Evolutionary conservation across 2,888 invertebrate species (phyloP), one percentile per base, ranked within the genome.

Genomic region (Sturmia bella): DNA sequence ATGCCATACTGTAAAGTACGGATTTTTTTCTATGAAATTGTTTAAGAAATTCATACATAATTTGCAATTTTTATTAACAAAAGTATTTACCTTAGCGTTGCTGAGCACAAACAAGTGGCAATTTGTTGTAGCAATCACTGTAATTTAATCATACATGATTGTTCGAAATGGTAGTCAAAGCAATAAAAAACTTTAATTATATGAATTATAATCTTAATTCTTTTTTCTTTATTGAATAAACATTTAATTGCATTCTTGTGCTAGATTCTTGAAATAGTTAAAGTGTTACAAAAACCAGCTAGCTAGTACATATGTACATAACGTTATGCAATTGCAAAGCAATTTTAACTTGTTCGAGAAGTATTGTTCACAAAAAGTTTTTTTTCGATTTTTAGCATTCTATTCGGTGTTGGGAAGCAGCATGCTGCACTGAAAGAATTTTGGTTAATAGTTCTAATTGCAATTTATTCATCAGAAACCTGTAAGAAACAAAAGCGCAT

Each of bases 121-220:
- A 76, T 76, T 69, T 76, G 69, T 69, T 73, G 32, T 37, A 48
- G 61, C 48, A 73, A 79, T 73, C 39, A 68, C 27, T 61, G 59
- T 73, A 57, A 59, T 78, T 78, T 52, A 73, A 79, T 79, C 68
- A 54, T 32, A 59, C 50, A 57, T 66, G 64, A 66, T 66, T 72
- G 72, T 37, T 78, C 2, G 54, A 57, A 72, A 54, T 61, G 48
- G 54, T 45, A 50, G 69, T 50, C 39, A 37, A 15, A 15, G 19
- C 39, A 43, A 61, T 61, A 64, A 56, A 63, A n/a, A 56, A 32
- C 64, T 68, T 39, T 72, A 66, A 68, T 73, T 66, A 78, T 59
- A 59, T 15, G 15, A 76, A 76, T 68, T 68, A 59, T 45, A 76
- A 37, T 68, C 52, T 61, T 48, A 45, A 50, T 45, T 41, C n/a